Evolutionary conservation across 2,888 invertebrate species (phyloP), one percentile per base, ranked within the genome.

Genomic region (Malacosoma neustria): DNA sequence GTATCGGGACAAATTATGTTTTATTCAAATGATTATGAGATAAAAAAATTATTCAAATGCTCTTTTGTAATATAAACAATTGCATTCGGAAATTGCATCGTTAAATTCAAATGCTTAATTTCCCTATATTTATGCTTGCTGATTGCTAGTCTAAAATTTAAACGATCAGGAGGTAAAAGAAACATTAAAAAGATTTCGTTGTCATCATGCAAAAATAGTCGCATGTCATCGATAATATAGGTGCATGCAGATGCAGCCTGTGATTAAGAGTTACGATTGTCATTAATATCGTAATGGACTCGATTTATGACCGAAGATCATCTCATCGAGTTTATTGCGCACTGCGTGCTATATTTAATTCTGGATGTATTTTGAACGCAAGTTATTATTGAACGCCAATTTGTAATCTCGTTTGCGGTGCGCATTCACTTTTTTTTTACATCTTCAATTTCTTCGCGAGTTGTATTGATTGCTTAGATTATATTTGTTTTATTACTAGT

Each of bases 191-290:
- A 46, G 42, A 48, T 51, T 51, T 55, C 49, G 47, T 57, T 54
- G 56, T 55, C 57, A 45, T 48, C 61, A 48, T 56, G 54, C 39
- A 39, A 53, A 48, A 55, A 49, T 22, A 22, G 22, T 22, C 22
- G 45, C 47, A 15, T 33, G 32, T 39, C 50, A 43, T 43, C 35
- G 38, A 46, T 54, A 48, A 51, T 51, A 54, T 59, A 56, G 54
- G 57, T 58, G 61, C 61, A 57, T 57, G 64, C 65, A 58, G 60
- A 61, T 68, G 58, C 61, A 56, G 60, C 57, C 59, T 60, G 66
- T 72, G 74, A 76, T 73, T 72, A 63, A 72, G 71, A 76, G 69
- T 74, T 76, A 76, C 69, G 73, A 72, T 72, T 72, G 69, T 71
- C 73, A 74, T 76, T 76, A 72, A 72, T 74, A 75, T 66, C 53